Evolutionary conservation across 2,113 vertebrate species (phyloP).

Genomic region (Gallinago media): DNA sequence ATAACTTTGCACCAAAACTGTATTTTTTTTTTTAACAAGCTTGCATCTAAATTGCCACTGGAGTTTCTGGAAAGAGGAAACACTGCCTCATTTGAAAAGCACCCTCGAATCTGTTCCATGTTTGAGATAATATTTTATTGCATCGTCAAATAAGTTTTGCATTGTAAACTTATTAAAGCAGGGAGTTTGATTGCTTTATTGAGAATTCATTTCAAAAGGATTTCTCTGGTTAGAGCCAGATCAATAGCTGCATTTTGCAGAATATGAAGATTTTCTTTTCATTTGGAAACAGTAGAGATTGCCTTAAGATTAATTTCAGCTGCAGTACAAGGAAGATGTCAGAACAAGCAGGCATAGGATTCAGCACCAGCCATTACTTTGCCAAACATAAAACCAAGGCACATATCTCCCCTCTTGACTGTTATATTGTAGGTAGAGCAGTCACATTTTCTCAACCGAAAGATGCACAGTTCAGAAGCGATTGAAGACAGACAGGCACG

Average conservation of each 20-base stretch:
- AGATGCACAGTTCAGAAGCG: background rate
- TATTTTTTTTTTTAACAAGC: background rate
- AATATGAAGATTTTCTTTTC: constrained; percentile 26
- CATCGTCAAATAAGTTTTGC: background rate
- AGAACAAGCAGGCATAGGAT: background rate
- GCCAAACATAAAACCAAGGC: background rate
- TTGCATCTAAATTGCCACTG: background rate
- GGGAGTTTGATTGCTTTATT: constrained; percentile 30
- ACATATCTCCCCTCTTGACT: background rate
- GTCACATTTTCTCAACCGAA: background rate
- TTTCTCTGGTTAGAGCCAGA: constrained; percentile 17
- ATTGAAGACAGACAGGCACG: background rate
- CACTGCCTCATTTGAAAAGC: background rate
- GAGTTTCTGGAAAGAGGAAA: background rate
- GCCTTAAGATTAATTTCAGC: constrained; percentile 2
- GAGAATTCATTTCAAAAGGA: constrained; percentile 39
- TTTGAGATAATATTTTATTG: constrained; percentile 11
- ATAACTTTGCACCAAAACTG: background rate
- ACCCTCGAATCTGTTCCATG: background rate
- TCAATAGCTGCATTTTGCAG: constrained; percentile 30
- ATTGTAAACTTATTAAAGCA: constrained; percentile 22
- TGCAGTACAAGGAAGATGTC: background rate
- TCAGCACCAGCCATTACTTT: background rate
- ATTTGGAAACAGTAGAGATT: background rate
- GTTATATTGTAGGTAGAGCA: background rate